Percentiles rank a stretch among this genome's conserved stretches.
Evolutionary conservation across 2,888 invertebrate genomes (phyloP).

Genomic region (Phytoseiulus persimilis): DNA sequence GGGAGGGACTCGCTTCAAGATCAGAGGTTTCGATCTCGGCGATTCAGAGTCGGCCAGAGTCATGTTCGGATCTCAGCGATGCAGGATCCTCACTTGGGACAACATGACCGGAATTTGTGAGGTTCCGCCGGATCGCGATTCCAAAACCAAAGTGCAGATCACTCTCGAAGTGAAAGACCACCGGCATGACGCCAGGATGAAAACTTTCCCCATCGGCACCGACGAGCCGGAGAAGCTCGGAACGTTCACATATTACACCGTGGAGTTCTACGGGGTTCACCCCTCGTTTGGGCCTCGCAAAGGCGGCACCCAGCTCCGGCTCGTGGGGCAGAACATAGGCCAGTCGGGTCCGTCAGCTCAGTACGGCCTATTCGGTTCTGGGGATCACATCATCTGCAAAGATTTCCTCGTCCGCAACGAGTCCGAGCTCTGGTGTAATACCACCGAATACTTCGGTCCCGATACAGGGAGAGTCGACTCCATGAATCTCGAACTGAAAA

Average conservation of each 20-base stretch:
- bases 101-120: neutral
- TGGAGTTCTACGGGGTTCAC: constrained; percentile 43
- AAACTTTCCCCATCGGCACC: neutral
- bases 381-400: neutral
- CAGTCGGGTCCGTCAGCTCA: neutral
- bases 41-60: neutral
- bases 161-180: neutral
- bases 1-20: neutral
- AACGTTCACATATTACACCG: neutral
- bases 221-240: neutral
- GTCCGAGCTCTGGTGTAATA: neutral
- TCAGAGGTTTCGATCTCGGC: constrained; percentile 31
- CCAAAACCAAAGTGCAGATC: neutral
- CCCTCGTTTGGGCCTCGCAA: constrained; percentile 49
- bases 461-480: neutral
- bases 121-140: neutral
- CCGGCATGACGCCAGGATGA: neutral
- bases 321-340: constrained; percentile 48
- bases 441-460: neutral
- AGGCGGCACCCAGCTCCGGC: constrained; percentile 50
- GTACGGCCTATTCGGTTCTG: neutral
- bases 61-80: neutral
- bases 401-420: neutral
- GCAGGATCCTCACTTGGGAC: neutral
- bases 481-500: neutral